Evolutionary conservation across 2,797 vertebrate species (phyloP), one percentile per base, ranked within the genome.

Genomic region (Eulemur rubriventer): DNA sequence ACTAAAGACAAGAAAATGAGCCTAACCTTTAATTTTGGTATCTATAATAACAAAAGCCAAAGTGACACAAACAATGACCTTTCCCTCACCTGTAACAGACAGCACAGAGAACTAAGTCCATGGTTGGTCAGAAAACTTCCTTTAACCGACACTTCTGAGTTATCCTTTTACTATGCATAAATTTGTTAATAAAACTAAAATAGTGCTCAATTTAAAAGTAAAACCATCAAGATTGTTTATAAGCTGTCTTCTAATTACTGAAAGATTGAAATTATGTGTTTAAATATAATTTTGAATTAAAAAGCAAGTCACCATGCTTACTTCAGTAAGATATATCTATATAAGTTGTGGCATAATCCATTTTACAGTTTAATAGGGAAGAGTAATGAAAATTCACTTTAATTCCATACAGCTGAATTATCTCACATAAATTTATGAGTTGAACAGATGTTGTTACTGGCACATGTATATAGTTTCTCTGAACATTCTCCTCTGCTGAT

Each of bases 401-500:
- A 96, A 97, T 98, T 97, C 93, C 89, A 35, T 92, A 82, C 95
- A 98, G 97, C 96, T 98, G 94, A 98, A 96, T 72, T 94, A 88
- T 92, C 96, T 97, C 94, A 96, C 97, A 97, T 95, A 97, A 97
- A 97, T 98, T 98, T 97, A 98, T 95, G 96, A 98, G 91, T 89
- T 82, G 78, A 98, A 97, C 98, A 98, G 98, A 98, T 98, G 97
- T 96, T 98, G 96, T 96, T 96, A 59, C 70, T 92, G 96, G 70
- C 96, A 96, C 91, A 96, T 96, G 98, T 95, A 92, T 67, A 90
- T n/a, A 3, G 0, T 95, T 97, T 95, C 91, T 97, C 80, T 96
- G 97, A 97, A 91, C 97, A 98, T 97, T 98, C 93, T 93, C 81
- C 91, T 98, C 97, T 97, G 94, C 96, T 98, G 97, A 98, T 97